Base-by-base conservation (phyloP, 92 coral and sea anemone species). In the Parazoanthus swiftii region DNA sequence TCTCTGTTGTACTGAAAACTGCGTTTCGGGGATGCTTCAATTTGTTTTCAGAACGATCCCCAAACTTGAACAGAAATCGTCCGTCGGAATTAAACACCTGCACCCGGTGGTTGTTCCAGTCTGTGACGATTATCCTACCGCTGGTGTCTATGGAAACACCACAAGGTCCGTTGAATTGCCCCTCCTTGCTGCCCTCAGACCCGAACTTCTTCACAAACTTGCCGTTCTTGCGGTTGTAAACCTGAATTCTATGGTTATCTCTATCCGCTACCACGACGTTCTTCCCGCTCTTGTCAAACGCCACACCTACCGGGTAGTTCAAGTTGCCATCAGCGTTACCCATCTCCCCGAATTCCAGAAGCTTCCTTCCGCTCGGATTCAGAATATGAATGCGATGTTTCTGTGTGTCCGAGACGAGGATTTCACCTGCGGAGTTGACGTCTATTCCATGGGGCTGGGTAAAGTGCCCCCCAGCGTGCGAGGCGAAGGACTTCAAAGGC, bases 81-180 rank as follows among this genome's bases (percentile, higher is more conserved):
- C 96, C 98, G 15, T 95, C 96, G 0, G 93, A 39, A 38, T 86
- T 85, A 39, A 95, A 93, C 20, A 95, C 98, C 80, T 95, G 98
- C 36, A 95, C 91, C 56, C 98, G 76, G 82, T 95, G 98, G 54
- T 95, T 95, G 81, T 93, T 92, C 98, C 98, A 95, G 82, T 95
- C 98, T 16, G 98, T 92, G 65, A 95, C 92, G 2, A 92, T 73
- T 42, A 95, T 93, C 8, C 98, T 85, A 2, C 98, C 98, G 33
- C 79, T 89, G 38, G 85, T 86, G 82, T 95, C 98, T 5, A 93
- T 93, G 74, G 76, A 89, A 25, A 95, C 33, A 2, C 98, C 96
- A 33, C 93, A 90, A 8, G 98, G 98, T 6, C 92, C 91, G 72
- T 95, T 93, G 36, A 95, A 95, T 88, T 95, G 94, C 0, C 98